These are phyloP conservation scores for Lophius piscatorius DNA, from an alignment of 2,113 vertebrate species.

Conservation along the genomic window DNA sequence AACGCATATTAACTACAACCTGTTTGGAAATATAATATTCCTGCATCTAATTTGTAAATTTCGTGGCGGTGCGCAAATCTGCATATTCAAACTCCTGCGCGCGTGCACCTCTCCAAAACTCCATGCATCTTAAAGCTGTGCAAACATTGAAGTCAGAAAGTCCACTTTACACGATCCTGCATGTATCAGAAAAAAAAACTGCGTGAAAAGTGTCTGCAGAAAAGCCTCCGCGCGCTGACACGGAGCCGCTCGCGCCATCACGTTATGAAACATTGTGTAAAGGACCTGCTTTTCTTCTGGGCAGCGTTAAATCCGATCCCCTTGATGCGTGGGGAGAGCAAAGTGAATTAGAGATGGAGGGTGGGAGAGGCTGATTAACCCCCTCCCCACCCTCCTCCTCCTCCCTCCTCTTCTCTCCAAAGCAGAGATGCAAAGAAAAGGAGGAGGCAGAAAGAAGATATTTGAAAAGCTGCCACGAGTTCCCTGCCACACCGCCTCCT, in stretches of 20 bases:
- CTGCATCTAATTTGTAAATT: too few species aligned
- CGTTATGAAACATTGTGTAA: slow-evolving; percentile 62
- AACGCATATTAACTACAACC: too few species aligned
- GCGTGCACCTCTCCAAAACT: too few species aligned
- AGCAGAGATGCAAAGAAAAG: slow-evolving; percentile 61
- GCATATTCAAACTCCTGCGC: too few species aligned
- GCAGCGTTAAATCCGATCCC: slow-evolving; percentile 67
- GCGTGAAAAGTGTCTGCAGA: too few species aligned
- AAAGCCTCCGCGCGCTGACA: too few species aligned
- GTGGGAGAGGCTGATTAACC: slow-evolving; percentile 61
- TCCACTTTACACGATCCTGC: too few species aligned
- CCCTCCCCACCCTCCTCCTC: not conserved
- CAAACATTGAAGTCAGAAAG: too few species aligned
- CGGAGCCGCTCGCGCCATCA: slow-evolving; percentile 44
- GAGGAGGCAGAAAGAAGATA: slow-evolving; percentile 72
- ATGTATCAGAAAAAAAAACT: too few species aligned
- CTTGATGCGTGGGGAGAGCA: slow-evolving; percentile 74
- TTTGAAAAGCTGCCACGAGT: slow-evolving; percentile 86
- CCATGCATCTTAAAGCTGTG: too few species aligned
- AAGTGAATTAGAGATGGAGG: slow-evolving; percentile 70
- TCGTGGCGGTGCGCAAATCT: too few species aligned
- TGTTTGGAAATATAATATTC: too few species aligned
- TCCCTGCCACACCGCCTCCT: slow-evolving; percentile 88
- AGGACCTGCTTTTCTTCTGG: slow-evolving; percentile 50
- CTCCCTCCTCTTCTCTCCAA: slow-evolving; percentile 34